Conservation (phyloP, 1,140 invertebrate genomes). For the Microplitis mediator region DNA sequence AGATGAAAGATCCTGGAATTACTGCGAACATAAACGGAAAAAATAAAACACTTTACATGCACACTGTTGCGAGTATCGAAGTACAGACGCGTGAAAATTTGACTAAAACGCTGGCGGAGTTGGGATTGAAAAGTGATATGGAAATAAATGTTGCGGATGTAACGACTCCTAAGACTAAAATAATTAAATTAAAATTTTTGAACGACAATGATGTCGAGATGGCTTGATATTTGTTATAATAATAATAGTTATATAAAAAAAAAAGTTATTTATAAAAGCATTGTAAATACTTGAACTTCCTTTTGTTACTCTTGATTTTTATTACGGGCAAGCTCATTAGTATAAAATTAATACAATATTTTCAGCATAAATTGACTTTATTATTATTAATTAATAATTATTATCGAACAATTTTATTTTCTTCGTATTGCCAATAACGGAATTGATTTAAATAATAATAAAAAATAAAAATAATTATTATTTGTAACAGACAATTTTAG, state of each 20-base stretch:
- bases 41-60: conserved; percentile 92
- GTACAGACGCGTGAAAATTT: conserved; percentile 85
- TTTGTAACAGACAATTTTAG: neutral
- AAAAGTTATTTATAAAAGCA: neutral
- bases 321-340: neutral
- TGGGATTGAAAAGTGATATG: conserved; percentile 81
- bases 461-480: neutral
- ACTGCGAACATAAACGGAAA: conserved; percentile 81
- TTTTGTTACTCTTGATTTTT: neutral
- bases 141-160: conserved; percentile 89
- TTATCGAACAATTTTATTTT: neutral
- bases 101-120: conserved; percentile 82
- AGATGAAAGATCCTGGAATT: conserved; percentile 86
- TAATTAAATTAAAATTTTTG: conserved; percentile 70
- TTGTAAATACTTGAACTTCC: conserved; percentile 16
- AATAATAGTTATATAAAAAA: neutral
- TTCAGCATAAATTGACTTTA: neutral
- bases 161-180: conserved; percentile 83
- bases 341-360: conserved; percentile 2
- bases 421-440: no score
- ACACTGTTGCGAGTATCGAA: conserved; percentile 87
- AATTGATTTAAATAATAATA: neutral
- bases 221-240: conserved; percentile 26
- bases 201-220: conserved; percentile 61
- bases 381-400: neutral